A percentile compares a stretch with the other conserved stretches of the same genome.
Conservation (phyloP, 2,888 invertebrate species). For the Poecilobothrus nobilitatus region DNA sequence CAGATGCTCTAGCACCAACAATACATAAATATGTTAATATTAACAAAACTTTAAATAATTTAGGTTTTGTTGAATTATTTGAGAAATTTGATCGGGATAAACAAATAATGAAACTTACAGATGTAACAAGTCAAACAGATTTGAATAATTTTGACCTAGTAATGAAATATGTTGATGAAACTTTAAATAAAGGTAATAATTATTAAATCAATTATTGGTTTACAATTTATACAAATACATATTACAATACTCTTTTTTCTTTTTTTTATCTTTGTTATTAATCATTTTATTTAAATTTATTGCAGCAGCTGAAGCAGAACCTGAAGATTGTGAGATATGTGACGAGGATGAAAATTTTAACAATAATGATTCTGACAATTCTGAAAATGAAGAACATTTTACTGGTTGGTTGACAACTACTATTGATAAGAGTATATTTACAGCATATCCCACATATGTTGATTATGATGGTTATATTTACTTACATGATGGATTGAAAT, state of each 20-base stretch:
- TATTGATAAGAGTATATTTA: slow-evolving; percentile 48
- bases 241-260: no score
- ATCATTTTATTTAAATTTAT: no score
- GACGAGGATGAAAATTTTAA: no score
- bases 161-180: neutral
- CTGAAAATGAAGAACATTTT: slow-evolving; percentile 32
- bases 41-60: slow-evolving; percentile 55
- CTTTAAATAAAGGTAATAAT: neutral
- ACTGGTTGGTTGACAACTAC: slow-evolving; percentile 55
- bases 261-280: no score
- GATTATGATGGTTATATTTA: slow-evolving; percentile 49
- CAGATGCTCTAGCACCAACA: slow-evolving; percentile 59
- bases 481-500: slow-evolving; percentile 34
- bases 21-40: slow-evolving; percentile 56
- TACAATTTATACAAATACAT: no score
- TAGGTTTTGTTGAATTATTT: slow-evolving; percentile 50
- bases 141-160: slow-evolving; percentile 14
- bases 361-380: neutral
- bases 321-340: no score
- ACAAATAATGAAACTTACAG: slow-evolving; percentile 25
- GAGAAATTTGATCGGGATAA: slow-evolving; percentile 33
- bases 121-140: neutral
- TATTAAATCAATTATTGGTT: no score
- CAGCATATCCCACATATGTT: slow-evolving; percentile 55
- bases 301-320: no score